Evolutionary conservation across 2,888 invertebrate species (phyloP), one percentile per base, ranked within the genome.

Genomic region (Tortricodes alternella): DNA sequence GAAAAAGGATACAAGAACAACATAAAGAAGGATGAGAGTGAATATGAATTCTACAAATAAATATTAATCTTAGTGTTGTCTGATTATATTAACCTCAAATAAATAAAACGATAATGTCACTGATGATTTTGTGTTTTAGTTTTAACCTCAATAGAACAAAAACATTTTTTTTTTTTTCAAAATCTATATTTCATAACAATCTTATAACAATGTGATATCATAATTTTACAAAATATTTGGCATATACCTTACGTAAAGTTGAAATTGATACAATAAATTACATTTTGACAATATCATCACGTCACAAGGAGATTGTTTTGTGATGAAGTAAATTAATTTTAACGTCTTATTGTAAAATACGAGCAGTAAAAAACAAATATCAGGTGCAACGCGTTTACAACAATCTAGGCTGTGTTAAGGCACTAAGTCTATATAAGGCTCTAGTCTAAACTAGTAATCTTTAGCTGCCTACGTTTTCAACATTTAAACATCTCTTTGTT

Each of bases 1-100:
- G 99, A 99, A 81, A 99, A 99, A 83, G 99, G 99, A 29, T 99
- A 99, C 92, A 99, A 99, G 82, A 99, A 99, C 80, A 99, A 99
- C 78, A 98, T 98, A 77, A 99, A 99, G 91, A 99, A 99, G 82
- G 99, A 99, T 85, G 99, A 98, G 83, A 96, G 98, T 72, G 99
- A 99, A 92, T 99, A 99, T 76, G 99, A 99, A 83, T 99, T 99
- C 91, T 99, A 99, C 89, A 99, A 99, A 93, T 99, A 98, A 93
- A 74, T 71, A 61, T 59, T 57, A 56, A 62, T 16, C 61, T 13
- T 8, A 39, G 38, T 48, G 16, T 38, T 50, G 16, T 49, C 38
- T 43, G 15, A 52, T 29, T 46, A 41, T 51, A 41, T 46, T 59
- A 46, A 48, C 29, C 49, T 15, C 23, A 44, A 44, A 19, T 57